Evolutionary conservation across 2,888 invertebrate species (phyloP), one percentile per base, ranked within the genome.

Genomic region (Dryobota labecula): DNA sequence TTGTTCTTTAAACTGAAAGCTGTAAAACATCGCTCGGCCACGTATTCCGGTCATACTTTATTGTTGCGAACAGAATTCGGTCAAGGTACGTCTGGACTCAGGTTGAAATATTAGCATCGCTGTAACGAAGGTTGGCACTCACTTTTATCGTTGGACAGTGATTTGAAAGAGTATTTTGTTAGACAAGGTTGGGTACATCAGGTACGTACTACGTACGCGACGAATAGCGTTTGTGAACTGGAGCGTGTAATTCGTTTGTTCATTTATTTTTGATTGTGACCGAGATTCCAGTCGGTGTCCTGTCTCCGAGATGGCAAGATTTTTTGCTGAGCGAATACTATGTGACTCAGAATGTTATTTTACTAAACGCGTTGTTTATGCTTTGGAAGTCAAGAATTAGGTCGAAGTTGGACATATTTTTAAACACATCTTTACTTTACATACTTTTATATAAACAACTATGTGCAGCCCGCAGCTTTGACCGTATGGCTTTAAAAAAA

Each of bases 1-100:
- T 53, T 81, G 78, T 78, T 84, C 78, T 84, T 80, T 70, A 82
- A 77, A 82, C 66, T 61, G 47, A 73, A 73, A 76, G 75, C 68
- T 82, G 78, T 88, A 84, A 81, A 85, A 77, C 65, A 82, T 80
- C 41, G 76, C 82, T 81, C 64, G 78, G 82, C 84, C 87, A 82
- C 84, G 88, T 90, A 90, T 88, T 82, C 76, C 71, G 89, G 87
- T 86, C 90, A 87, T 84, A 78, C 82, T 85, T 87, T 84, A 80
- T 82, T 85, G 80, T 82, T 80, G 68, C 70, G 69, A 65, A 68
- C 65, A 63, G 72, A 87, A 87, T 78, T 86, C 87, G 90, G 90
- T 88, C 91, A 90, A 91, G 90, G 90, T 80, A 63, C 57, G 68
- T 79, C 78, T 74, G 75, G 73, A 76, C 43, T 66, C 72, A 73